These are phyloP conservation scores for Acrobasis consociella DNA, from an alignment of 2,888 invertebrate species.

Conservation along the genomic window DNA sequence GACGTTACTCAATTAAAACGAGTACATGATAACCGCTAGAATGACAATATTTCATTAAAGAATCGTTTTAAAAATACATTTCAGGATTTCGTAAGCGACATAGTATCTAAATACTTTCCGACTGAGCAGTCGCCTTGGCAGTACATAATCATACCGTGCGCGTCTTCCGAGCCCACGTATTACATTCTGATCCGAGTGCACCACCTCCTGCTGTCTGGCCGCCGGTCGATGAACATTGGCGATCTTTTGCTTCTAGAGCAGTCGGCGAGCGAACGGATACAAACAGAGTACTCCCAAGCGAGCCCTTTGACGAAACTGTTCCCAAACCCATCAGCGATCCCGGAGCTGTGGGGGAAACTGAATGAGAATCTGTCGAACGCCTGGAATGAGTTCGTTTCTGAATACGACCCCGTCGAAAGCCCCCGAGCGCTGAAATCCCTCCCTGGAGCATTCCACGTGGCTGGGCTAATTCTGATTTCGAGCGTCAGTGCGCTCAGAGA, in stretches of 20 bases:
- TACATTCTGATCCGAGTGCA: constrained; percentile 89
- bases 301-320: constrained; percentile 82
- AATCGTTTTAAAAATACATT: constrained; percentile 35
- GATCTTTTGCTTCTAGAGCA: constrained; percentile 86
- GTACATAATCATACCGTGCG: constrained; percentile 86
- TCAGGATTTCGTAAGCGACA: constrained; percentile 90
- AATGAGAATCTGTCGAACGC: constrained; percentile 86
- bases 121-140: constrained; percentile 91
- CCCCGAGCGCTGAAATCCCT: constrained; percentile 84
- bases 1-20: not conserved
- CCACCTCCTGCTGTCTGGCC: constrained; percentile 88
- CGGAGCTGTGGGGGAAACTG: constrained; percentile 85
- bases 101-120: constrained; percentile 89
- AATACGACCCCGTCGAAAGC: constrained; percentile 89
- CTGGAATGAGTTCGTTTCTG: constrained; percentile 91
- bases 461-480: constrained; percentile 85
- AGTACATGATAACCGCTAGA: not conserved
- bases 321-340: constrained; percentile 84
- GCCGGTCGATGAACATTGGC: constrained; percentile 86
- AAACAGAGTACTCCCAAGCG: constrained; percentile 52
- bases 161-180: constrained; percentile 81
- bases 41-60: not conserved
- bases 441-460: constrained; percentile 83
- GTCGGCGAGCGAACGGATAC: constrained; percentile 58
- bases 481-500: constrained; percentile 85